These are phyloP conservation scores for Bimastos eiseni DNA, from an alignment of 2,888 invertebrate species.

Conservation along the genomic window DNA sequence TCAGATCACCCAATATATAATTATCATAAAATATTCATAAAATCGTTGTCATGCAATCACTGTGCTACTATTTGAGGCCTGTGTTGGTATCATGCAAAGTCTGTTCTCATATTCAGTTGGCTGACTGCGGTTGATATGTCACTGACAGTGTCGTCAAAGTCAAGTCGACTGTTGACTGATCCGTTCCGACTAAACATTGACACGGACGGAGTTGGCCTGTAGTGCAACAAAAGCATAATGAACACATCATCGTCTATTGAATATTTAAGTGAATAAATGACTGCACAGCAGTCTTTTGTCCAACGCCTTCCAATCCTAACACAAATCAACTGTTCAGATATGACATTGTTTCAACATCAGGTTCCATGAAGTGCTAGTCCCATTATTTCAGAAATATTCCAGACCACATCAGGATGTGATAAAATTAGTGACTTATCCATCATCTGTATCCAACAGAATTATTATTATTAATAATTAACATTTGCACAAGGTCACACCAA, in stretches of 20 bases:
- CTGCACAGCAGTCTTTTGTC: too few species aligned
- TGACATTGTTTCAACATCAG: neutral
- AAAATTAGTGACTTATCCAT: neutral
- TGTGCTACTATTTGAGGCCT: neutral
- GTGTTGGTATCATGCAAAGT: neutral
- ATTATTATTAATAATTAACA: too few species aligned
- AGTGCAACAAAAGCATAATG: neutral
- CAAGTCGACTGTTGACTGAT: conserved; percentile 10
- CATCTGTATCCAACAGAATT: too few species aligned
- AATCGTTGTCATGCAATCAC: neutral
- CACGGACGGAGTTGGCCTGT: neutral
- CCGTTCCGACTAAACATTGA: neutral
- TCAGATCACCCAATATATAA: neutral
- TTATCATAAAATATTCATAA: neutral
- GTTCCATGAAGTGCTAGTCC: neutral
- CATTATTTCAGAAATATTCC: neutral
- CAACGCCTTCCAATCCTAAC: too few species aligned
- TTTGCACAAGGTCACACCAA: too few species aligned
- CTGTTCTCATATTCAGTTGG: neutral
- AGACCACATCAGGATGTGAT: neutral
- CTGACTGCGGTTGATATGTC: conserved; percentile 1
- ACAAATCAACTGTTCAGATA: too few species aligned
- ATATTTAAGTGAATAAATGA: too few species aligned
- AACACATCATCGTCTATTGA: too few species aligned
- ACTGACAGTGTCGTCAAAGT: conserved; percentile 6